These are phyloP conservation scores for Drosophila takahashii DNA, from an alignment of 1,140 invertebrate species.

Conservation along the genomic window DNA sequence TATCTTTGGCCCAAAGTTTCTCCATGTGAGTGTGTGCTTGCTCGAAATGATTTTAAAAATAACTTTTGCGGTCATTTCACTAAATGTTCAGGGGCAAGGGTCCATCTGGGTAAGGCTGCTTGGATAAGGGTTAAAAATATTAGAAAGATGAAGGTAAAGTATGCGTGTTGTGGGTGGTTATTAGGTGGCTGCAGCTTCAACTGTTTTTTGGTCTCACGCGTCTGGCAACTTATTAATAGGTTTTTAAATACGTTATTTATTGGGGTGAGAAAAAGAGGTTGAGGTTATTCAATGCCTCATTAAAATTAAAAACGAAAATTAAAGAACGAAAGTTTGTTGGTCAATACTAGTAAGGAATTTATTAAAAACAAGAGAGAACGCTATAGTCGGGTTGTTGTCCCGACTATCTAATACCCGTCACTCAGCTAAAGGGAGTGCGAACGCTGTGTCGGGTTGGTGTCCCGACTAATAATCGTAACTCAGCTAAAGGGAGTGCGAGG, in stretches of 20 bases:
- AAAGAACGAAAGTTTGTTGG: neutral
- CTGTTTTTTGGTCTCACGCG: conserved; percentile 24
- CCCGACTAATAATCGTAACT: too few relatives aligned
- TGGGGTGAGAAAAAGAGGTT: neutral
- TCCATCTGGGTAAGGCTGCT: neutral
- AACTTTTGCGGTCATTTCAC: conserved; percentile 80
- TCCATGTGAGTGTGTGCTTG: conserved; percentile 6
- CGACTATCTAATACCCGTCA: too few relatives aligned
- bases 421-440: too few relatives aligned
- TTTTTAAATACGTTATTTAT: conserved; percentile 18
- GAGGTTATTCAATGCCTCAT: neutral
- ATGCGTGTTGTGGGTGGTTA: neutral
- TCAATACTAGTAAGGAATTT: too few relatives aligned
- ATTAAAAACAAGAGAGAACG: too few relatives aligned
- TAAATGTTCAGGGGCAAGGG: conserved; percentile 52
- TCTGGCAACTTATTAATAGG: conserved; percentile 31
- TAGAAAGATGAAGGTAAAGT: neutral
- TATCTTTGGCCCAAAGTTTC: conserved; percentile 63
- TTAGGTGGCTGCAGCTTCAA: neutral
- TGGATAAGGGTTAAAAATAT: conserved; percentile 32
- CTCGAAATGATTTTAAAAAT: conserved; percentile 74
- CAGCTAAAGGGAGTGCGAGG: too few relatives aligned
- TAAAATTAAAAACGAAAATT: neutral
- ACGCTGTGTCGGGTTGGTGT: too few relatives aligned
- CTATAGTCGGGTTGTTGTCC: too few relatives aligned